Percentiles rank a stretch among this genome's conserved stretches.
Conservation (phyloP, 2,888 invertebrate genomes). For the Thysanoteuthis rhombus region DNA sequence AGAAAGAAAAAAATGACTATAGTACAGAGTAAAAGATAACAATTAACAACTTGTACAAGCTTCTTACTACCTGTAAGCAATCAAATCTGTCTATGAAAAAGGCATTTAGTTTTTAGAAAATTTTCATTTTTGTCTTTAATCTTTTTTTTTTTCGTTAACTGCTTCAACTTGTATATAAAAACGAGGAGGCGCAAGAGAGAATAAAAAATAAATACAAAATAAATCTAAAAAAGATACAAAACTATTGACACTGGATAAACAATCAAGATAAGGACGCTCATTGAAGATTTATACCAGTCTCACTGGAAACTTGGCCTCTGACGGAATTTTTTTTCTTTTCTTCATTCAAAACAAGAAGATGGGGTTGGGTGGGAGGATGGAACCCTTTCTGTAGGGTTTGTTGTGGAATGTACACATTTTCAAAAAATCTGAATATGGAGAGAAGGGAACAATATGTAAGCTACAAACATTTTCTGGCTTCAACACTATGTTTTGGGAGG, state of each 20-base stretch:
- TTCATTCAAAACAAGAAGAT: not conserved
- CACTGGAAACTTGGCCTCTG: not conserved
- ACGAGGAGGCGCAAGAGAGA: not conserved
- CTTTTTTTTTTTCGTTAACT: not conserved
- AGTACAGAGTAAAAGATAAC: not conserved
- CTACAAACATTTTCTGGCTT: not conserved
- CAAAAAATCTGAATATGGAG: not conserved
- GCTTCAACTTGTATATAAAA: not conserved
- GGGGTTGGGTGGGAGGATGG: not conserved
- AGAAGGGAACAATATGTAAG: not conserved
- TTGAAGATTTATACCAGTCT: not conserved
- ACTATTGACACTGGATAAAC: not conserved
- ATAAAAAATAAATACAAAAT: not conserved
- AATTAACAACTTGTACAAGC: not conserved
- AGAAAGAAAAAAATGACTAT: not conserved
- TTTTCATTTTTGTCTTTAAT: not conserved
- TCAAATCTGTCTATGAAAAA: constrained; percentile 12
- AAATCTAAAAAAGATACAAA: not conserved
- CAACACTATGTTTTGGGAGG: not conserved
- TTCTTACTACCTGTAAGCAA: not conserved
- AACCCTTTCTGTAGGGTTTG: not conserved
- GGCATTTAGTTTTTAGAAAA: not conserved
- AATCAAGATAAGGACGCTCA: not conserved
- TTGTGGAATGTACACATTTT: not conserved
- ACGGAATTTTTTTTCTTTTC: not conserved